Evolutionary conservation across 2,797 vertebrate species (phyloP).

Genomic region (Poeciliopsis turneri): DNA sequence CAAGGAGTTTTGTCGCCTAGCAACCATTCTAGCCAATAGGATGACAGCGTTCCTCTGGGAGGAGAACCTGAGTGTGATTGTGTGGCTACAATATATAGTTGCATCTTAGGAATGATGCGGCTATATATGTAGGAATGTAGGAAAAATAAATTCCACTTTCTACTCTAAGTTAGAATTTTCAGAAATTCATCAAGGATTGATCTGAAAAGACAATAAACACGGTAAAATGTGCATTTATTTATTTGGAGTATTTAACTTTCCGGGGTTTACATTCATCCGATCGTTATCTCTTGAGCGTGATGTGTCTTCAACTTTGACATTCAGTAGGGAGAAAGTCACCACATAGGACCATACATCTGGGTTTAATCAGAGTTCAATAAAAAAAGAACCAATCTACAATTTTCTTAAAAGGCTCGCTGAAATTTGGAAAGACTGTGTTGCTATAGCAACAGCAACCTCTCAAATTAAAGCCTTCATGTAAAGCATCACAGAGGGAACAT

Average conservation of each 20-base stretch:
- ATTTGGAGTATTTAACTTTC: not conserved
- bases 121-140: too few species aligned
- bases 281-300: not conserved
- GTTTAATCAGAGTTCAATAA: not conserved
- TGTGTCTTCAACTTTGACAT: not conserved
- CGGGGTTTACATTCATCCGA: not conserved
- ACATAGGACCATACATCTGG: not conserved
- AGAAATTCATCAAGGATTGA: too few species aligned
- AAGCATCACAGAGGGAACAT: not conserved
- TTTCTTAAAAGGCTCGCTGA: not conserved
- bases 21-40: too few species aligned
- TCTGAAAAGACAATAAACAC: not conserved
- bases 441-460: not conserved
- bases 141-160: too few species aligned
- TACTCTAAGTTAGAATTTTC: too few species aligned
- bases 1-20: too few species aligned
- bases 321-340: not conserved
- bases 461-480: not conserved
- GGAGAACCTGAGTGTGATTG: too few species aligned
- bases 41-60: too few species aligned
- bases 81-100: too few species aligned
- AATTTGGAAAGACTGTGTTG: not conserved
- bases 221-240: not conserved
- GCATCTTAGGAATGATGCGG: too few species aligned
- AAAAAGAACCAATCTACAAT: not conserved